Conservation (phyloP, 23 tunicate genomes). For the Diplosoma virens region DNA sequence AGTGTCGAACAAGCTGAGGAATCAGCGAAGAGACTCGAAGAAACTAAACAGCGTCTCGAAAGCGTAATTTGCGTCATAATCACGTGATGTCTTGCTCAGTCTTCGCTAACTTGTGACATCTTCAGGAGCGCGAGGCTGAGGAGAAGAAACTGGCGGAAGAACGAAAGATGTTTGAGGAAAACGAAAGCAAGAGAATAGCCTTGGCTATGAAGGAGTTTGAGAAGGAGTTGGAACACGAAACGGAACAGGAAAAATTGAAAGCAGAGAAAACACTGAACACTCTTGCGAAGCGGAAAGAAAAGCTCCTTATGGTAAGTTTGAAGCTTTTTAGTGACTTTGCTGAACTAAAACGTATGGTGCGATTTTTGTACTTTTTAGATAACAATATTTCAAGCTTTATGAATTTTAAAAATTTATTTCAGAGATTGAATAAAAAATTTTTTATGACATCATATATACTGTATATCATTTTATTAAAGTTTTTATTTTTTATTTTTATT, state of each 20-base stretch:
- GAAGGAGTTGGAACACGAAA: constrained; percentile 63
- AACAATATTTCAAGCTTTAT: too few relatives aligned
- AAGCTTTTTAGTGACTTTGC: too few relatives aligned
- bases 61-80: constrained; percentile 31
- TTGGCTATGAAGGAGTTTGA: constrained; percentile 77
- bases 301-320: constrained; percentile 62
- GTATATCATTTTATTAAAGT: too few relatives aligned
- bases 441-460: too few relatives aligned
- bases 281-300: constrained; percentile 68
- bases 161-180: constrained; percentile 47
- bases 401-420: neutral
- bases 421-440: neutral
- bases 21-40: constrained; percentile 69
- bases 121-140: constrained; percentile 58
- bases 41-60: constrained; percentile 61
- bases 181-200: constrained; percentile 44
- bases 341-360: too few relatives aligned
- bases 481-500: too few relatives aligned
- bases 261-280: constrained; percentile 63
- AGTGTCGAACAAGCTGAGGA: constrained; percentile 70
- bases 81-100: too few relatives aligned
- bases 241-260: constrained; percentile 69
- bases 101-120: neutral
- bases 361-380: too few relatives aligned
- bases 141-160: constrained; percentile 65